Evolutionary conservation across 64 coral and sea anemone genomes (phyloP).

Genomic region (Trachythela sp.): DNA sequence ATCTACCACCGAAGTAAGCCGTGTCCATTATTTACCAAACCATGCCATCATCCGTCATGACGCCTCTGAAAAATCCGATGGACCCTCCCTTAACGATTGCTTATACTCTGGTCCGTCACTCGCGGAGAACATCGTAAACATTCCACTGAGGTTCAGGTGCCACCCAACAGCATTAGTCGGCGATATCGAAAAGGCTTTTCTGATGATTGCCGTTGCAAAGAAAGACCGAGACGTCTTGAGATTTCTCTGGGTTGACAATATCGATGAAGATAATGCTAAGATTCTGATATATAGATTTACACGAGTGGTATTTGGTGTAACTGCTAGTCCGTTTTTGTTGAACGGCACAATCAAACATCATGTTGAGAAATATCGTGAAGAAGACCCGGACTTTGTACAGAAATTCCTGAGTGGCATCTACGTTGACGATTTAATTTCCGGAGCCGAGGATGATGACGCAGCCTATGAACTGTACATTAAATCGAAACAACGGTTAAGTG

Average conservation of each 20-base stretch:
- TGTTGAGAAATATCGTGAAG: conserved; percentile 27
- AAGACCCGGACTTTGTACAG: too few relatives aligned
- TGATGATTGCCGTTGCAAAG: conserved; percentile 18
- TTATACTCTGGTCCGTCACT: conserved; percentile 34
- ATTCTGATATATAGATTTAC: conserved; percentile 28
- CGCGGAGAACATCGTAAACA: conserved; percentile 15
- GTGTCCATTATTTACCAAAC: conserved; percentile 58
- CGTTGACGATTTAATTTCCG: too few relatives aligned
- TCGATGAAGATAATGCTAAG: background rate
- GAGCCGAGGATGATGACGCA: too few relatives aligned
- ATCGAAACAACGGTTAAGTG: too few relatives aligned
- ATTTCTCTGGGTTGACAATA: conserved; percentile 38
- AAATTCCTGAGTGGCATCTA: too few relatives aligned
- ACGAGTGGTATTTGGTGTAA: conserved; percentile 51
- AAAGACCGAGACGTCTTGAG: conserved; percentile 33
- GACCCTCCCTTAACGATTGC: conserved; percentile 45
- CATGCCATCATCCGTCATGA: conserved; percentile 61
- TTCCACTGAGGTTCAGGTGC: conserved; percentile 29
- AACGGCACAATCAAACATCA: conserved; percentile 35
- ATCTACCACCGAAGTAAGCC: background rate
- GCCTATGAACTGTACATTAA: too few relatives aligned
- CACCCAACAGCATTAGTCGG: conserved; percentile 20
- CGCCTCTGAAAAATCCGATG: conserved; percentile 38
- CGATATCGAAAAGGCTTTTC: conserved; percentile 55
- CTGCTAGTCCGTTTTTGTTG: conserved; percentile 12